These are phyloP conservation scores for Leptopilina syphax DNA, from an alignment of 2,888 invertebrate genomes.

Conservation along the genomic window DNA sequence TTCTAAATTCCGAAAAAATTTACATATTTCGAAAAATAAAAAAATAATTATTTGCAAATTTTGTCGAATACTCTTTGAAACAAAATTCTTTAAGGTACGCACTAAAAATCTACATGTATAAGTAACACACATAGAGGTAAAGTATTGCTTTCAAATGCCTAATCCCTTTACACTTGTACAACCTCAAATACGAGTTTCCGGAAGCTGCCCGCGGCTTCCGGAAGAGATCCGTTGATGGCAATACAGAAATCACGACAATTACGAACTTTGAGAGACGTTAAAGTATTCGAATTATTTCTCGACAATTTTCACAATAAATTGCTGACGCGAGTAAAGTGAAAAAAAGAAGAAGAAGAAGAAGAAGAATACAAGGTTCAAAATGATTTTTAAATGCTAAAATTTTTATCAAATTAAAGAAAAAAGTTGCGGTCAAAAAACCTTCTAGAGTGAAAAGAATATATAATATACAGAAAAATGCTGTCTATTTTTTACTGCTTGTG, in stretches of 20 bases:
- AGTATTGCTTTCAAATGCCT: conserved; percentile 55
- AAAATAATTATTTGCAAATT: too few relatives aligned
- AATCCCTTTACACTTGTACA: conserved; percentile 56
- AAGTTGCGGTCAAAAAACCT: too few relatives aligned
- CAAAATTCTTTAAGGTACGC: too few relatives aligned
- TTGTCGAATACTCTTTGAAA: too few relatives aligned
- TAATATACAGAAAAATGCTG: neutral
- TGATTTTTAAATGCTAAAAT: neutral
- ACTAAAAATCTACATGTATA: too few relatives aligned
- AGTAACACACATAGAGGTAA: neutral
- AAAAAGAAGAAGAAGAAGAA: too few relatives aligned
- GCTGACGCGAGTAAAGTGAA: too few relatives aligned
- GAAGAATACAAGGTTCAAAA: too few relatives aligned
- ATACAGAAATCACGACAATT: conserved; percentile 56
- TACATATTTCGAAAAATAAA: too few relatives aligned
- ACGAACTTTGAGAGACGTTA: conserved; percentile 56
- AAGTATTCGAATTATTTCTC: conserved; percentile 7
- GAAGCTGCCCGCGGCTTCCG: conserved; percentile 62
- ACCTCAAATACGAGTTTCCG: conserved; percentile 56
- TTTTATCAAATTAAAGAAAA: too few relatives aligned
- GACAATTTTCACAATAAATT: too few relatives aligned
- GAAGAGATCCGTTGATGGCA: conserved; percentile 37
- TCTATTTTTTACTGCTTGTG: neutral
- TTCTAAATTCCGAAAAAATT: too few relatives aligned
- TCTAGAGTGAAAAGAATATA: neutral